phyloP scores from a whole-genome alignment of 2,797 vertebrate species.

The Pteronotus mesoamericanus region DNA sequence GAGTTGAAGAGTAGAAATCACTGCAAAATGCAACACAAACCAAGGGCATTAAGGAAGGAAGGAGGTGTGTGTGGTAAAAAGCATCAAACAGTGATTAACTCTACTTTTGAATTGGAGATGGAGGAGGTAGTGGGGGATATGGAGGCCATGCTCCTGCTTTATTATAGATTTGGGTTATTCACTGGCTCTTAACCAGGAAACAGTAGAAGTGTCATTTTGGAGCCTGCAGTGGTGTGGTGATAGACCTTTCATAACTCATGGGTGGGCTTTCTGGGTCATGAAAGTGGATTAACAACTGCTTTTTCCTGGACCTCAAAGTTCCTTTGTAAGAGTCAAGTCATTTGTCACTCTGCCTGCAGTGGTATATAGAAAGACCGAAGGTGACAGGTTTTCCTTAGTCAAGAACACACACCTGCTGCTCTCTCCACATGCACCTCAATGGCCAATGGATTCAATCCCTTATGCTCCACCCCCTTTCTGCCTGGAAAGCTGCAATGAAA shows the following conservation, averaged over 20 bases:
- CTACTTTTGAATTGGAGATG: neutral
- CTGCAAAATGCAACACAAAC: neutral
- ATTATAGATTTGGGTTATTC: neutral
- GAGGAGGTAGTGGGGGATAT: no score
- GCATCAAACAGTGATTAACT: neutral
- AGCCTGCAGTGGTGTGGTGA: neutral
- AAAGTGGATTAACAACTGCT: conserved; percentile 48
- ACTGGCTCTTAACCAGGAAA: neutral
- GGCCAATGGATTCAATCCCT: conserved; percentile 18
- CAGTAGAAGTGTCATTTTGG: neutral
- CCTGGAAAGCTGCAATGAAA: conserved; percentile 58
- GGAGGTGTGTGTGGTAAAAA: neutral
- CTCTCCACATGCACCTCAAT: conserved; percentile 21
- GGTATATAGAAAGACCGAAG: conserved; percentile 49
- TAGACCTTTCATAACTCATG: neutral
- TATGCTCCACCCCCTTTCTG: conserved; percentile 52
- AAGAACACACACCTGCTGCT: conserved; percentile 22
- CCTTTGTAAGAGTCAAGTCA: conserved; percentile 53
- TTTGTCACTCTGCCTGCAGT: conserved; percentile 12
- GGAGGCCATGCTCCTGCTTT: neutral
- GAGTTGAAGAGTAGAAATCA: neutral
- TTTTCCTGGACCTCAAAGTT: conserved; percentile 43
- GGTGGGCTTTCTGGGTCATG: conserved; percentile 51
- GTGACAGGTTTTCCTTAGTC: neutral
- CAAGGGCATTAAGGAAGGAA: neutral